Conservation (phyloP, 2,797 vertebrate genomes). For the Pteronotus mesoamericanus region DNA sequence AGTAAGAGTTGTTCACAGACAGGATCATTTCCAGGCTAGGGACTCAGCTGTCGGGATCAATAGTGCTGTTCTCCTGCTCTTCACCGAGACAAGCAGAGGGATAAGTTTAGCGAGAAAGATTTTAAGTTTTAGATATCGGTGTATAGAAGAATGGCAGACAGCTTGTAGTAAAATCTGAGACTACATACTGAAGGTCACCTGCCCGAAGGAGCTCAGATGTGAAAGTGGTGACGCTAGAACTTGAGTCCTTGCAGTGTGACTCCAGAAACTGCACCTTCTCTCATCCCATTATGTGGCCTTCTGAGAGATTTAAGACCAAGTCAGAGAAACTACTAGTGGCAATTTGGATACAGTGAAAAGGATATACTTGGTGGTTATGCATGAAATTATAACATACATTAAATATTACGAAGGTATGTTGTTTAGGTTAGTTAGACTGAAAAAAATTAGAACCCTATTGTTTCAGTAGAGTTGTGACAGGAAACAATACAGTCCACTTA, state of each 20-base stretch:
- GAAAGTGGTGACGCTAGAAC: background rate
- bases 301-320: background rate
- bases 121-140: background rate
- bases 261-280: background rate
- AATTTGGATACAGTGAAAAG: background rate
- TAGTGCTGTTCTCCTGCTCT: background rate
- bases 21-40: background rate
- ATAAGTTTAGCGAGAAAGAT: background rate
- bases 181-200: background rate
- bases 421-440: background rate
- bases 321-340: background rate
- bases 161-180: background rate
- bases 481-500: background rate
- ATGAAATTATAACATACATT: background rate
- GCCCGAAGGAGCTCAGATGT: background rate
- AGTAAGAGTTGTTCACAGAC: background rate
- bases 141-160: background rate
- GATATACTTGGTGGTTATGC: background rate
- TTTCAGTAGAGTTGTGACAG: background rate
- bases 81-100: background rate
- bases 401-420: background rate
- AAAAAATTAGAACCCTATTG: background rate
- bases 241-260: fast-evolving
- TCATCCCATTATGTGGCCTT: fast-evolving
- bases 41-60: background rate